Percentiles rank a stretch among this genome's conserved stretches.
Evolutionary conservation across 2,113 vertebrate species (phyloP).

Genomic region (Thamnaconus septentrionalis): DNA sequence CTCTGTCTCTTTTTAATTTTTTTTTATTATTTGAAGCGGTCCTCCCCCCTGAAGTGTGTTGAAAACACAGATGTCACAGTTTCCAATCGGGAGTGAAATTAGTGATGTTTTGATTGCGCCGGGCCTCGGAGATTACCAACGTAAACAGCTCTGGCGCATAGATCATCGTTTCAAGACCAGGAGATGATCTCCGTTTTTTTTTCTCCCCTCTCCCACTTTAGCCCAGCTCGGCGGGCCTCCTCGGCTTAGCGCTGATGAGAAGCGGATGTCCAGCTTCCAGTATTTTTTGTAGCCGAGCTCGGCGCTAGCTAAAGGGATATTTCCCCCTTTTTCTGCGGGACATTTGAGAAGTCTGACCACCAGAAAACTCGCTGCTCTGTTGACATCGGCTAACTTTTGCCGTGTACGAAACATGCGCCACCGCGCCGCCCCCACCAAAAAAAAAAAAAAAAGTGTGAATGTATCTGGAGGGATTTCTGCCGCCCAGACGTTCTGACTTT

Average conservation of each 20-base stretch:
- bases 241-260: conserved; percentile 68
- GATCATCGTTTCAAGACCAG: conserved; percentile 59
- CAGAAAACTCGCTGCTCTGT: conserved; percentile 1
- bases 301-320: conserved; percentile 38
- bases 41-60: conserved; percentile 29
- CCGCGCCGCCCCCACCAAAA: not conserved
- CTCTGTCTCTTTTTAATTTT: conserved; percentile 2
- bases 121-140: conserved; percentile 57
- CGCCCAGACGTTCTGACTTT: no score
- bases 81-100: conserved; percentile 70
- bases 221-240: conserved; percentile 50
- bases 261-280: conserved; percentile 64
- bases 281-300: conserved; percentile 45
- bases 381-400: not conserved
- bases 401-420: not conserved
- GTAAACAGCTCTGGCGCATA: conserved; percentile 63
- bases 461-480: no score
- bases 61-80: conserved; percentile 58
- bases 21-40: conserved; percentile 27
- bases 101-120: conserved; percentile 67
- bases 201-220: conserved; percentile 45
- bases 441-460: not conserved
- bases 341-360: conserved; percentile 19
- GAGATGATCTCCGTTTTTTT: conserved; percentile 51
- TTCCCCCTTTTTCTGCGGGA: conserved; percentile 25